These are phyloP conservation scores for Bilobella aurantiaca DNA, from an alignment of 1,140 invertebrate genomes.

Conservation along the genomic window DNA sequence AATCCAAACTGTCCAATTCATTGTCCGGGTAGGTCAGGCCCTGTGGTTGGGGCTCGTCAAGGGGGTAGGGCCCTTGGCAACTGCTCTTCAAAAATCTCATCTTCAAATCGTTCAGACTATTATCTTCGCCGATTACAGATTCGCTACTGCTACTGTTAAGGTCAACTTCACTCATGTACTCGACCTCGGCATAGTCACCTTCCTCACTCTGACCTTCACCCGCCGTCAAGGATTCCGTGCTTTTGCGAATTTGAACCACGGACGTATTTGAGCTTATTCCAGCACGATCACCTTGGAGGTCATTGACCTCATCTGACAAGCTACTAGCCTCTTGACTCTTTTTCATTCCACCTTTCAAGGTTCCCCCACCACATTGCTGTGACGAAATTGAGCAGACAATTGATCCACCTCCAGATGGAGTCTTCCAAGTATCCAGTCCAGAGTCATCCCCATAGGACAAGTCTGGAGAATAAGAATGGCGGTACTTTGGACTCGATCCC, in stretches of 20 bases:
- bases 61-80: background rate
- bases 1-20: slow-evolving; percentile 36
- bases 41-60: background rate
- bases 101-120: slow-evolving; percentile 5
- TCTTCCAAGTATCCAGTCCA: slow-evolving; percentile 33
- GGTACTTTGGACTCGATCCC: no score
- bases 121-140: slow-evolving; percentile 1
- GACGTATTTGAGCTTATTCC: slow-evolving; percentile 23
- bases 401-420: background rate
- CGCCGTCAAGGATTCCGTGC: background rate
- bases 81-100: background rate
- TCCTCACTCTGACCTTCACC: background rate
- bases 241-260: slow-evolving; percentile 22
- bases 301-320: background rate
- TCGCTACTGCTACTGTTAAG: slow-evolving; percentile 20
- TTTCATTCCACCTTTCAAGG: slow-evolving; percentile 9
- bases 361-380: background rate
- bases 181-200: slow-evolving; percentile 24
- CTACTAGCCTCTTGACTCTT: background rate
- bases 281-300: no score
- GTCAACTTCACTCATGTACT: slow-evolving; percentile 35
- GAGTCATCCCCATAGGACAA: slow-evolving; percentile 27
- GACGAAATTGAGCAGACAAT: slow-evolving; percentile 34
- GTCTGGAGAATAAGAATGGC: slow-evolving; percentile 9
- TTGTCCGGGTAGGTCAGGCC: slow-evolving; percentile 22